Conservation (phyloP, 2,113 vertebrate species). For the Alligator mississippiensis region DNA sequence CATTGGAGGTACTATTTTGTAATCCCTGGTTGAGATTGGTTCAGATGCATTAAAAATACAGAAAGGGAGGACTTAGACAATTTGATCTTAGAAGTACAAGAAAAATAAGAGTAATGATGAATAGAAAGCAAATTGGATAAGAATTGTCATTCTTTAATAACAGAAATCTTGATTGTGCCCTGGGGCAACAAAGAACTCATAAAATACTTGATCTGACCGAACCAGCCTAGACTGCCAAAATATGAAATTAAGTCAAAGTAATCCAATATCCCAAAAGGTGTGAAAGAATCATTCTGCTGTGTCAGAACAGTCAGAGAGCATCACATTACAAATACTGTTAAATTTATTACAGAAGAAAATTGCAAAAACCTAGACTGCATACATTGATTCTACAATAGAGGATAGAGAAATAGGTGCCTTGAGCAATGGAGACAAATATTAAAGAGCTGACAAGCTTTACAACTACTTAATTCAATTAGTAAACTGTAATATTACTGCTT, state of each 20-base stretch:
- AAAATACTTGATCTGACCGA: not conserved
- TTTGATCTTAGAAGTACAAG: not conserved
- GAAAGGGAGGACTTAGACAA: not conserved
- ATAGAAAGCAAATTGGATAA: not conserved
- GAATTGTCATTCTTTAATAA: not conserved
- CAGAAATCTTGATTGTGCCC: not conserved
- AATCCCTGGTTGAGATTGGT: not conserved
- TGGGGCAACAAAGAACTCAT: not conserved
- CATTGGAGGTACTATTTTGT: not conserved
- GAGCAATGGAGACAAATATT: not conserved
- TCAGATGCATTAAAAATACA: not conserved
- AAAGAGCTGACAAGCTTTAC: not conserved
- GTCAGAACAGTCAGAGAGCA: not conserved
- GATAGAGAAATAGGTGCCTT: not conserved
- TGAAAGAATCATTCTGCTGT: not conserved
- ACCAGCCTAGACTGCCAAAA: not conserved
- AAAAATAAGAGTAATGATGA: not conserved
- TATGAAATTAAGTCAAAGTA: not conserved
- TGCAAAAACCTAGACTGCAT: not conserved
- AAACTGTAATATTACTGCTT: not conserved
- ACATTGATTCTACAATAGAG: not conserved
- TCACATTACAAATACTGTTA: not conserved
- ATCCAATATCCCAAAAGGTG: not conserved
- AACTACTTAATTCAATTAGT: not conserved
- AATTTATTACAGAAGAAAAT: not conserved